phyloP scores from a whole-genome alignment of 2,888 invertebrate species.

The Augiades crinisus region DNA sequence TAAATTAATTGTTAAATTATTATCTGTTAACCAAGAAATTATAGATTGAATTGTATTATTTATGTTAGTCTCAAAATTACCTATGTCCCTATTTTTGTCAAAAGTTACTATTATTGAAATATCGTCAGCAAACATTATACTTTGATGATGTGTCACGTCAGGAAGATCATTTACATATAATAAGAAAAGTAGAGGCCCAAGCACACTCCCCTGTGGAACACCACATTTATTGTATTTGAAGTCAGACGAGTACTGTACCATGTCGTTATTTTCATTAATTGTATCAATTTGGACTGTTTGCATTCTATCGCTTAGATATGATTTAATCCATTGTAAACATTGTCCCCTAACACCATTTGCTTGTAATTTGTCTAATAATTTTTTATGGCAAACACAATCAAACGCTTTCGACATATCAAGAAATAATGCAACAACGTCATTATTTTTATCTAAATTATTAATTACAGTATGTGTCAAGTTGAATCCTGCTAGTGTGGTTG shows the following conservation, averaged over 20 bases:
- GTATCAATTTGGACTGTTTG: not conserved
- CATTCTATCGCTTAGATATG: not conserved
- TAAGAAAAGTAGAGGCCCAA: conserved; percentile 13
- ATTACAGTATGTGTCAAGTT: conserved; percentile 1
- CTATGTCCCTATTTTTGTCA: conserved; percentile 4
- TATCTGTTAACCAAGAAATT: conserved; percentile 3
- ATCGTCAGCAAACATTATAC: conserved; percentile 16
- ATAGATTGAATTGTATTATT: not conserved
- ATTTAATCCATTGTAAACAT: not conserved
- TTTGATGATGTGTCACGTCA: not conserved
- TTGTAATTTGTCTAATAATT: not conserved
- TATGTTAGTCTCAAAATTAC: not conserved
- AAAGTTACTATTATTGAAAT: conserved; percentile 9
- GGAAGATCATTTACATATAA: conserved; percentile 21
- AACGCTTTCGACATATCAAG: conserved; percentile 16
- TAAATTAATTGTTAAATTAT: conserved; percentile 12
- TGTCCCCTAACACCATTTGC: not conserved
- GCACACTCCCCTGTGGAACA: conserved; percentile 13
- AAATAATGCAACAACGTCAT: conserved; percentile 1
- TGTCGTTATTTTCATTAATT: conserved; percentile 5
- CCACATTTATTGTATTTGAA: not conserved
- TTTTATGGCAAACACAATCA: conserved; percentile 3
- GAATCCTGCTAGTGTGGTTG: conserved; percentile 7
- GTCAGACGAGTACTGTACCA: not conserved
- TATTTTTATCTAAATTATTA: not conserved